These are phyloP conservation scores for Drosophila cardini DNA, from an alignment of 1,140 invertebrate species.

Conservation along the genomic window DNA sequence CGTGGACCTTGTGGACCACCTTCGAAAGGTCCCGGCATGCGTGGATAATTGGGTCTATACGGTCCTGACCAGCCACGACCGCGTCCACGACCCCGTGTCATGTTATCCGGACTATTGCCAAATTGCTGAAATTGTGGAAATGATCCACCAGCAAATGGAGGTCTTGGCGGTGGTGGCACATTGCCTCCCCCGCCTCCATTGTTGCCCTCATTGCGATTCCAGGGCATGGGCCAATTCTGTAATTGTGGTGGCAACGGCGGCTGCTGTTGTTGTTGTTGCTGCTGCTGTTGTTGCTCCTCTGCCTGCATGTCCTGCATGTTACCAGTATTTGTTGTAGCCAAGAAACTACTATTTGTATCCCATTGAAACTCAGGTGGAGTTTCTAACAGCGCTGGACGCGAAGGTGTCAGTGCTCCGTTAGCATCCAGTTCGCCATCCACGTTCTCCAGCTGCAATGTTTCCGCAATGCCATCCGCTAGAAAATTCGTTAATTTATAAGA, in stretches of 20 bases:
- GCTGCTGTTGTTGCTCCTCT: slow-evolving; percentile 59
- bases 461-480: slow-evolving; percentile 51
- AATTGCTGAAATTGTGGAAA: slow-evolving; percentile 65
- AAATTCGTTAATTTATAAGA: slow-evolving; percentile 23
- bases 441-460: slow-evolving; percentile 26
- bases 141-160: slow-evolving; percentile 52
- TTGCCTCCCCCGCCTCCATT: slow-evolving; percentile 34
- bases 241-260: slow-evolving; percentile 38
- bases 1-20: slow-evolving; percentile 52
- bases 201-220: slow-evolving; percentile 47
- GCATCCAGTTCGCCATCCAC: slow-evolving; percentile 51
- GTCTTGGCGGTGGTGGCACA: slow-evolving; percentile 67
- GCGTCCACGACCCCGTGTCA: slow-evolving; percentile 61
- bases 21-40: slow-evolving; percentile 65
- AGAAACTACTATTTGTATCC: slow-evolving; percentile 64
- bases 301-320: slow-evolving; percentile 58
- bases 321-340: slow-evolving; percentile 37
- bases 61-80: slow-evolving; percentile 69
- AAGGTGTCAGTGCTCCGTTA: slow-evolving; percentile 49
- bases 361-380: slow-evolving; percentile 76
- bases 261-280: slow-evolving; percentile 47
- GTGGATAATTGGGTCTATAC: slow-evolving; percentile 70
- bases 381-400: slow-evolving; percentile 71
- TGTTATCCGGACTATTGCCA: slow-evolving; percentile 61
- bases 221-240: slow-evolving; percentile 59